Evolutionary conservation across 2,888 invertebrate genomes (phyloP).

Genomic region (Cabera pusaria): DNA sequence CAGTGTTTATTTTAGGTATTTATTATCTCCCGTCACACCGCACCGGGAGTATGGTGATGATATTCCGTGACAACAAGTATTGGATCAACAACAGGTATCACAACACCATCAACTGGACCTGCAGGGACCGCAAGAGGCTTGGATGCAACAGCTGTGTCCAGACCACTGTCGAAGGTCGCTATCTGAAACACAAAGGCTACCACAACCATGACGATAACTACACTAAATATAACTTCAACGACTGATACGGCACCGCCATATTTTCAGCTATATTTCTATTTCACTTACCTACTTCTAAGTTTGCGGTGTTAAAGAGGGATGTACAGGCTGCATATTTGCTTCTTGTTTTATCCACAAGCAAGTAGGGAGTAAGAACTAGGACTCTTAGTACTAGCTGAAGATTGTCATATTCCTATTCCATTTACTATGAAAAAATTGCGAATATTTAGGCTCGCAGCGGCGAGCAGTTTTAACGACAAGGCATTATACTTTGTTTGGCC

Average conservation of each 20-base stretch:
- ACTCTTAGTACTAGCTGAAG: too few species aligned
- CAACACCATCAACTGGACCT: conserved; percentile 78
- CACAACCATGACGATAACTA: conserved; percentile 76
- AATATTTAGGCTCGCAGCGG: too few species aligned
- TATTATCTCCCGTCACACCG: conserved; percentile 76
- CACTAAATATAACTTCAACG: conserved; percentile 76
- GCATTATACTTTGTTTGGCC: too few species aligned
- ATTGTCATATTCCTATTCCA: too few species aligned
- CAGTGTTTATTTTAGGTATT: conserved; percentile 59
- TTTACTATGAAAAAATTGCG: too few species aligned
- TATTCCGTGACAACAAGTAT: conserved; percentile 76
- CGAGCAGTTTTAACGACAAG: too few species aligned
- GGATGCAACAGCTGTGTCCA: conserved; percentile 76
- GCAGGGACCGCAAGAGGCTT: conserved; percentile 68
- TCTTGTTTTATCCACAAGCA: too few species aligned
- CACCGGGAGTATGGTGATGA: conserved; percentile 77
- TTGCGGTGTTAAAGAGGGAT: too few species aligned
- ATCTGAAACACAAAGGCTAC: conserved; percentile 71
- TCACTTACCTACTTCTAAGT: too few species aligned
- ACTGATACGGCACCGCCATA: conserved; percentile 48
- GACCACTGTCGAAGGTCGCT: conserved; percentile 71
- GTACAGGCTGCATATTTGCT: too few species aligned
- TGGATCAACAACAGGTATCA: conserved; percentile 79
- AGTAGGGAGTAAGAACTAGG: too few species aligned
- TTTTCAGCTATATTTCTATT: too few species aligned